A percentile compares a stretch with the other conserved stretches of the same genome.
These are phyloP conservation scores for Corythornis madagascariensis DNA, from an alignment of 2,113 vertebrate genomes.

Conservation along the genomic window DNA sequence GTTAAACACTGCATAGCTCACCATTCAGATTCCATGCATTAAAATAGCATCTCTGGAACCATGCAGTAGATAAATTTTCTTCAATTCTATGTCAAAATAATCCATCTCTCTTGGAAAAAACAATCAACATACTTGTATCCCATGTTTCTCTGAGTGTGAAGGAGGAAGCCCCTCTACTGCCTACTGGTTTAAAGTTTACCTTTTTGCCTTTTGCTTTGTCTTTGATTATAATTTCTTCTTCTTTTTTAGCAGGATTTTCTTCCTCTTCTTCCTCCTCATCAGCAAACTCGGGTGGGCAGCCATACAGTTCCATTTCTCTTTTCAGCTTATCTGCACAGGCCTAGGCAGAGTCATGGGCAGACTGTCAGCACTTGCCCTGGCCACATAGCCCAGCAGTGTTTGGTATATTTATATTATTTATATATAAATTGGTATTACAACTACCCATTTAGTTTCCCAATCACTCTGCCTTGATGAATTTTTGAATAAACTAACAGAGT, in stretches of 20 bases:
- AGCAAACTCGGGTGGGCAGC: slow-evolving; percentile 93
- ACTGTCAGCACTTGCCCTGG: background rate
- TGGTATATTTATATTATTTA: background rate
- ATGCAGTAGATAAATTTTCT: background rate
- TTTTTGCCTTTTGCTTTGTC: slow-evolving; percentile 97
- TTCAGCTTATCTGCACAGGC: slow-evolving; percentile 98
- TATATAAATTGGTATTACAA: no score
- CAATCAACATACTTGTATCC: background rate
- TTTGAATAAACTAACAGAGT: background rate
- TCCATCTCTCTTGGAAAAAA: background rate
- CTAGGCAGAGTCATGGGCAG: slow-evolving; percentile 64
- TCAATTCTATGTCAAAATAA: background rate
- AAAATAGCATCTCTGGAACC: background rate
- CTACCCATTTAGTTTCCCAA: background rate
- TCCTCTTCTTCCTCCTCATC: slow-evolving; percentile 93
- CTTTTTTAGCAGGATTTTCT: slow-evolving; percentile 72
- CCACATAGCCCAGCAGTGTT: background rate
- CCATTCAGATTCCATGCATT: background rate
- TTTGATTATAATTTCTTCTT: slow-evolving; percentile 87
- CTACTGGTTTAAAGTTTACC: slow-evolving; percentile 67
- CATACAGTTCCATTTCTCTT: slow-evolving; percentile 94
- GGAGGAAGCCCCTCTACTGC: background rate
- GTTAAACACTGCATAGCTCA: background rate
- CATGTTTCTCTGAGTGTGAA: background rate
- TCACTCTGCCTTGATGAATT: background rate